Percentiles rank a stretch among this genome's conserved stretches.
Evolutionary conservation across 2,113 vertebrate genomes (phyloP).

Genomic region (Corythaeola cristata): DNA sequence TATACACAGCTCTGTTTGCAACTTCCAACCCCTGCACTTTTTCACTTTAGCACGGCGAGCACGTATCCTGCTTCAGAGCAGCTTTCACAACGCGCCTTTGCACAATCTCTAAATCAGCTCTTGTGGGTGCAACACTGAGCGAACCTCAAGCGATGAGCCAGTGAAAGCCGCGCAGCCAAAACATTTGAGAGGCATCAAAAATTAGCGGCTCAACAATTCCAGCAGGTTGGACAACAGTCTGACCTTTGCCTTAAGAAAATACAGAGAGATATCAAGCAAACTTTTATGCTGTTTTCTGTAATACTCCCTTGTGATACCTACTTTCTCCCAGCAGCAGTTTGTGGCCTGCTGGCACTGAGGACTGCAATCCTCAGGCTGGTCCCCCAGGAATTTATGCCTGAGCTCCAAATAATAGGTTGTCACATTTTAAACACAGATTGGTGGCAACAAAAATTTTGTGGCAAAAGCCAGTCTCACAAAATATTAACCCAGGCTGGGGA

Average conservation of each 20-base stretch:
- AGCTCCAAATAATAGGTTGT: neutral
- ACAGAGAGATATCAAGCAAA: neutral
- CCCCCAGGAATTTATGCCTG: neutral
- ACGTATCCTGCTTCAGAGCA: neutral
- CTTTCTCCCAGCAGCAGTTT: neutral
- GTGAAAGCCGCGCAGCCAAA: neutral
- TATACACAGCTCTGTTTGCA: slow-evolving; percentile 59
- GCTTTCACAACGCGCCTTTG: slow-evolving; percentile 10
- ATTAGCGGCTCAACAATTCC: neutral
- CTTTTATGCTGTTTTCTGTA: neutral
- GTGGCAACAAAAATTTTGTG: neutral
- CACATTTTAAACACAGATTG: neutral
- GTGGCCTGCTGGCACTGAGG: neutral
- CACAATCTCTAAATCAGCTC: neutral
- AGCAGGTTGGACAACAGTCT: neutral
- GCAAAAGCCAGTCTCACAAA: neutral
- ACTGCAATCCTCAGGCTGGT: neutral
- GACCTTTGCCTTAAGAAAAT: neutral
- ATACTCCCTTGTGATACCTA: neutral
- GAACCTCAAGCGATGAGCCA: slow-evolving; percentile 28
- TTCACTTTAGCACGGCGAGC: slow-evolving; percentile 2
- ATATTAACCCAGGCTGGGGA: neutral
- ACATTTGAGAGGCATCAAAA: neutral
- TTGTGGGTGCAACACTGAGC: neutral
- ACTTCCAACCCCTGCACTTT: slow-evolving; percentile 35